Evolutionary conservation across 2,797 vertebrate species (phyloP).

Genomic region (Arnoldichthys spilopterus): DNA sequence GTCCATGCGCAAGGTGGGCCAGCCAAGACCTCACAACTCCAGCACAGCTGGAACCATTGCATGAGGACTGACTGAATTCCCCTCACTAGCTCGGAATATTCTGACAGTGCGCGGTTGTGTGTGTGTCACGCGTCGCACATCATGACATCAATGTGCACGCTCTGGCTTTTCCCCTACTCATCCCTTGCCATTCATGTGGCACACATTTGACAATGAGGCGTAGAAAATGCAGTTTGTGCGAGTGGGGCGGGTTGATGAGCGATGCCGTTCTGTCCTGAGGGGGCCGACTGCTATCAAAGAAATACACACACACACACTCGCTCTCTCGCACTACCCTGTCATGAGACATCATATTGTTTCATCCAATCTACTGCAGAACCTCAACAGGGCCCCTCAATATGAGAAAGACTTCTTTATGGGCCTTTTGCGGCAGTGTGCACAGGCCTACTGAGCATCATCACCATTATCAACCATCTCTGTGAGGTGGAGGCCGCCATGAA

Average conservation of each 20-base stretch:
- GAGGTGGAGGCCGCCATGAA: background rate
- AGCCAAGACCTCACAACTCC: background rate
- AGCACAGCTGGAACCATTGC: slow-evolving; percentile 3
- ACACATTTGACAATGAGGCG: slow-evolving; percentile 24
- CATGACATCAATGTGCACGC: background rate
- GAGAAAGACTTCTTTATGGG: slow-evolving; percentile 1
- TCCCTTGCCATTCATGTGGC: slow-evolving; percentile 10
- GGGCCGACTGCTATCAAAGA: slow-evolving; percentile 8
- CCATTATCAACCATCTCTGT: background rate
- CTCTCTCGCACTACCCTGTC: background rate
- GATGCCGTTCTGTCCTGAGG: slow-evolving; percentile 1
- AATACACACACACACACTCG: background rate
- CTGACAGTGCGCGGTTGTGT: slow-evolving; percentile 34
- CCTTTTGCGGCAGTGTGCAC: background rate
- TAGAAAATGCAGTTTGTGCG: slow-evolving; percentile 15
- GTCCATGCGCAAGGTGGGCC: no score
- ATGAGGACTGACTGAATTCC: background rate
- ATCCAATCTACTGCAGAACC: background rate
- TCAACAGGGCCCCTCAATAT: background rate
- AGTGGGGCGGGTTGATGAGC: background rate
- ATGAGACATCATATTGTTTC: background rate
- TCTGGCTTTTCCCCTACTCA: slow-evolving; percentile 8
- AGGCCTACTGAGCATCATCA: background rate
- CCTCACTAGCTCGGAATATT: slow-evolving; percentile 16
- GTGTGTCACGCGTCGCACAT: slow-evolving; percentile 15